These are phyloP conservation scores for Chironomus riparius DNA, from an alignment of 2,888 invertebrate species.

Conservation along the genomic window DNA sequence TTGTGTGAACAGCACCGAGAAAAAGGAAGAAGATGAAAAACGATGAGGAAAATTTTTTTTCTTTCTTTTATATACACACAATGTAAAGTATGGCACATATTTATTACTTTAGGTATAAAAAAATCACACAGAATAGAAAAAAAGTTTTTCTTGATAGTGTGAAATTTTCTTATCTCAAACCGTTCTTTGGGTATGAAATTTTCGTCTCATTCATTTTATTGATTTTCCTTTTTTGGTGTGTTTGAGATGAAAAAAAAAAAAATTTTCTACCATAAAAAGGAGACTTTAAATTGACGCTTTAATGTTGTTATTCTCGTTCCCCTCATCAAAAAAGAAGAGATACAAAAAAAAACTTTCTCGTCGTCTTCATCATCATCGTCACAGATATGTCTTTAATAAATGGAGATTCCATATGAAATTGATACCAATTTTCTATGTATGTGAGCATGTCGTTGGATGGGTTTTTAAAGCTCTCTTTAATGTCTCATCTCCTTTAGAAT, in stretches of 20 bases:
- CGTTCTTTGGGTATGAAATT: no score
- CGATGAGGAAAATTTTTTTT: no score
- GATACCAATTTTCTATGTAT: not conserved
- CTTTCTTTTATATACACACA: not conserved
- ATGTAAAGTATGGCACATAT: not conserved
- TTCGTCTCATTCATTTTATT: not conserved
- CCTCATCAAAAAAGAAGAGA: not conserved
- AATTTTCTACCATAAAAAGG: not conserved
- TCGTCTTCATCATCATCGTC: not conserved
- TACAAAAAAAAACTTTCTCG: not conserved
- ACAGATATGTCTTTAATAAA: not conserved
- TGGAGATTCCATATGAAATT: not conserved
- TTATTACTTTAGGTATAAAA: not conserved
- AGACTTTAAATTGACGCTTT: slow-evolving; percentile 6
- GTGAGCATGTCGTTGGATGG: no score
- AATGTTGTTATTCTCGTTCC: not conserved
- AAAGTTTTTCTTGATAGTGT: not conserved
- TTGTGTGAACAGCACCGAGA: not conserved
- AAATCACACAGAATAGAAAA: not conserved
- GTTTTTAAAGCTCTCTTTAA: not conserved
- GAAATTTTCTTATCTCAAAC: not conserved
- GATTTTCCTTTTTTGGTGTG: not conserved
- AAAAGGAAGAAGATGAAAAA: no score
- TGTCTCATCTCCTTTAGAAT: no score
- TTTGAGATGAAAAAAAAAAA: not conserved